These are phyloP conservation scores for Caenorhabditis sulstoni DNA, from an alignment of 2,888 invertebrate species.

Conservation along the genomic window DNA sequence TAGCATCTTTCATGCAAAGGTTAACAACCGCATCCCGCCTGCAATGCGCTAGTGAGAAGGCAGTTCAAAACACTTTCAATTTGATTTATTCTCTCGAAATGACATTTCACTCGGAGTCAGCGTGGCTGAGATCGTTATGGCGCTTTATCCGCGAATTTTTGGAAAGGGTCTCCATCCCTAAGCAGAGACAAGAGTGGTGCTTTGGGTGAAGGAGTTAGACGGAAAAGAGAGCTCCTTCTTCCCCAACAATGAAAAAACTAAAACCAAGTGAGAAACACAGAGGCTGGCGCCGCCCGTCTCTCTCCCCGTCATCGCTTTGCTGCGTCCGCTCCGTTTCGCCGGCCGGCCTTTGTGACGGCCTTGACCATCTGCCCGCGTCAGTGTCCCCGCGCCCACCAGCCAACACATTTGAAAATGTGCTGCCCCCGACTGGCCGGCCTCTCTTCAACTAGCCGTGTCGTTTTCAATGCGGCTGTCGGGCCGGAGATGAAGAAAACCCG, in stretches of 20 bases:
- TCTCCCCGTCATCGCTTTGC: constrained; percentile 18
- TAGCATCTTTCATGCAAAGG: constrained; percentile 10
- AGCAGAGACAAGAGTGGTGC: constrained; percentile 3
- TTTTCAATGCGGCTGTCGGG: constrained; percentile 7
- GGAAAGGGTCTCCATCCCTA: neutral
- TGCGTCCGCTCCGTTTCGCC: constrained; percentile 40
- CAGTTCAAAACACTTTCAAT: neutral
- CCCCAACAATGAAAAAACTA: constrained; percentile 29
- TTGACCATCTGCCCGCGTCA: constrained; percentile 37
- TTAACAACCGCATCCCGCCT: constrained; percentile 17
- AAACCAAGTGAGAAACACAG: constrained; percentile 52
- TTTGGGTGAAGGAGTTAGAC: constrained; percentile 5
- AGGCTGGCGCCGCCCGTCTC: constrained; percentile 53
- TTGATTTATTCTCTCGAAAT: neutral
- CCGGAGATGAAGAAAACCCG: neutral
- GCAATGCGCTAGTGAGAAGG: neutral
- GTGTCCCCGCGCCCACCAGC: constrained; percentile 9
- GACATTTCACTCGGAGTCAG: neutral
- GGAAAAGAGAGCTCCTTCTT: constrained; percentile 10
- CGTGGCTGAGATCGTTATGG: neutral
- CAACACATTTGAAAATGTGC: constrained; percentile 34
- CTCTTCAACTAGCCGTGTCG: constrained; percentile 1
- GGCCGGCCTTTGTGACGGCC: constrained; percentile 41
- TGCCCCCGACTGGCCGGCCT: constrained; percentile 1
- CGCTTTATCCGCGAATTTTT: neutral